Evolutionary conservation across 2,113 vertebrate species (phyloP).

Genomic region (Sprattus sprattus): DNA sequence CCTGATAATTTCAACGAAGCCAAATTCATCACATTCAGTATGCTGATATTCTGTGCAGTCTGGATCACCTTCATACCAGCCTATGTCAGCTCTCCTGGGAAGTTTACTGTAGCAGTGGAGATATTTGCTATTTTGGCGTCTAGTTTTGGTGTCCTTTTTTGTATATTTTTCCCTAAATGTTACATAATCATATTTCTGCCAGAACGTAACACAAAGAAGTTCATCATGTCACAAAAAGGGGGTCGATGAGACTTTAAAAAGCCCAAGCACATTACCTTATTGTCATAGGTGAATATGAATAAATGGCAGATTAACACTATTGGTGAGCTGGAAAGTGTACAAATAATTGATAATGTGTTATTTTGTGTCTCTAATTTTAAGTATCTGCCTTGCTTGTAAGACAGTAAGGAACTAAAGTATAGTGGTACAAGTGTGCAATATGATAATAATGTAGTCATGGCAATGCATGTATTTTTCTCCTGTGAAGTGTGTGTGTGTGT

Average conservation of each 20-base stretch:
- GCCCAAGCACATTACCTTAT: background rate
- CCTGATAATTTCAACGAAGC: slow-evolving; percentile 77
- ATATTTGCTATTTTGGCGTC: slow-evolving; percentile 78
- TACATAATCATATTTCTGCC: slow-evolving; percentile 72
- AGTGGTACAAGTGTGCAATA: background rate
- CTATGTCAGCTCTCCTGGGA: slow-evolving; percentile 74
- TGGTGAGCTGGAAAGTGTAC: background rate
- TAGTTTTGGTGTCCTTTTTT: slow-evolving; percentile 72
- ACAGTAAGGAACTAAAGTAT: background rate
- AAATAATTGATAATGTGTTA: too few species aligned
- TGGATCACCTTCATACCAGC: slow-evolving; percentile 76
- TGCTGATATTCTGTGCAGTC: slow-evolving; percentile 75
- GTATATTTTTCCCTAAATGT: slow-evolving; percentile 76
- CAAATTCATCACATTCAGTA: slow-evolving; percentile 76
- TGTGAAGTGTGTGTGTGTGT: background rate
- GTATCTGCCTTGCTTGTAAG: background rate
- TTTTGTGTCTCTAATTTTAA: background rate
- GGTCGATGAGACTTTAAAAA: slow-evolving; percentile 26
- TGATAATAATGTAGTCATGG: background rate
- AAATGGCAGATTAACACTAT: background rate
- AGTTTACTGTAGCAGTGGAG: slow-evolving; percentile 72
- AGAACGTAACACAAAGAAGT: slow-evolving; percentile 72
- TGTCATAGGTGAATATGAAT: background rate
- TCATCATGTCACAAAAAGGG: slow-evolving; percentile 57
- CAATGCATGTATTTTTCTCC: background rate